Conservation (phyloP, 2,113 vertebrate genomes). For the Eudorcas thomsonii region DNA sequence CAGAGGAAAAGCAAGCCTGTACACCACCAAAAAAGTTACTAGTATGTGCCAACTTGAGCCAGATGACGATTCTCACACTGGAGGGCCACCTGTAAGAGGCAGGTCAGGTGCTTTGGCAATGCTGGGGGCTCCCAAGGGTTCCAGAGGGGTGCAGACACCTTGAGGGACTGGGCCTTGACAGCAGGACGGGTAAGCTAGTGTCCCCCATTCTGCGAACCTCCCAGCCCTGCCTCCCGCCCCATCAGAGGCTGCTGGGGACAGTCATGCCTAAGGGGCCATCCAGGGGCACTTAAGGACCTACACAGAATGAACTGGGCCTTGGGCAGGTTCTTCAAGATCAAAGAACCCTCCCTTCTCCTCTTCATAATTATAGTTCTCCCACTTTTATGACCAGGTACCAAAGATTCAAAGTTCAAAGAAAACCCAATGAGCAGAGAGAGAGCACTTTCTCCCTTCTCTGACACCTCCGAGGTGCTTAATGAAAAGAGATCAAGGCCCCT, state of each 20-base stretch:
- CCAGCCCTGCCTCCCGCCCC: neutral
- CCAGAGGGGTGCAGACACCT: neutral
- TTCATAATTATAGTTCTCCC: neutral
- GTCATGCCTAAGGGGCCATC: neutral
- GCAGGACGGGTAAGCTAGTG: neutral
- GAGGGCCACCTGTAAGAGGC: neutral
- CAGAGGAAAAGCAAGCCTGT: neutral
- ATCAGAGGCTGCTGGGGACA: neutral
- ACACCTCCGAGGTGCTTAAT: neutral
- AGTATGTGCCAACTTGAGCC: neutral
- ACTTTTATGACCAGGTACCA: neutral
- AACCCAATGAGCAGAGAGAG: neutral
- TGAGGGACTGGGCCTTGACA: neutral
- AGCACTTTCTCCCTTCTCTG: too few species aligned
- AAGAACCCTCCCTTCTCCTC: neutral
- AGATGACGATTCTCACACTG: neutral
- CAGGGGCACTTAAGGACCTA: neutral
- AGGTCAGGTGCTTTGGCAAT: neutral
- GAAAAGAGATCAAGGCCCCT: slow-evolving; percentile 5
- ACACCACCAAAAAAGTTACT: neutral
- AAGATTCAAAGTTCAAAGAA: neutral
- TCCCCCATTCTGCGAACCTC: neutral
- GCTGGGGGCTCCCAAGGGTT: neutral
- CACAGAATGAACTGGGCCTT: neutral
- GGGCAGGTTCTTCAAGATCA: neutral